Percentiles rank a stretch among this genome's conserved stretches.
Conservation (phyloP, 2,113 vertebrate genomes). For the Etheostoma spectabile region DNA sequence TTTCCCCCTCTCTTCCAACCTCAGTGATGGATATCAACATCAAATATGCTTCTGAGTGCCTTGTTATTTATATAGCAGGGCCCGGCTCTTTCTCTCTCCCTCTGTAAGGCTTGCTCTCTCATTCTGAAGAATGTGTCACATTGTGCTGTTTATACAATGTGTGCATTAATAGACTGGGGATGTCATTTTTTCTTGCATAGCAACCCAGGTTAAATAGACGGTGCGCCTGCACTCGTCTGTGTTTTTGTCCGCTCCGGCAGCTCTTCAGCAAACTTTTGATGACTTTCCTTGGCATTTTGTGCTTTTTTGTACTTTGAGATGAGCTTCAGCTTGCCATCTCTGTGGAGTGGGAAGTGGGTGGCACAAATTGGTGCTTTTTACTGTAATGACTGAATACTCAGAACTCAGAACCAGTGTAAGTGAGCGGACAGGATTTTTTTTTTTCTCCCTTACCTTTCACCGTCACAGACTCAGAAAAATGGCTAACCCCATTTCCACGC, state of each 20-base stretch:
- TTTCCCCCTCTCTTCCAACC: constrained; percentile 83
- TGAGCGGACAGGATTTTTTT: constrained; percentile 46
- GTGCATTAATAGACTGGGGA: constrained; percentile 94
- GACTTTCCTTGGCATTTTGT: constrained; percentile 75
- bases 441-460: constrained; percentile 32
- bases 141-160: constrained; percentile 99
- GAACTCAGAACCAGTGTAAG: constrained; percentile 49
- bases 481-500: constrained; percentile 60
- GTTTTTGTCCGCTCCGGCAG: constrained; percentile 78
- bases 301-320: constrained; percentile 65
- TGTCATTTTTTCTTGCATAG: constrained; percentile 96
- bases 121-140: constrained; percentile 98
- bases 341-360: constrained; percentile 69
- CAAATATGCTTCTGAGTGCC: constrained; percentile 99
- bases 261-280: constrained; percentile 83
- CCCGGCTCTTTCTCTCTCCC: constrained; percentile 81
- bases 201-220: constrained; percentile 94
- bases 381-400: constrained; percentile 77
- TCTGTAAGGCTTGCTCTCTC: constrained; percentile 72
- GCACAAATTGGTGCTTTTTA: constrained; percentile 79
- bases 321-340: constrained; percentile 67
- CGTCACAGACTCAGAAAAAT: constrained; percentile 49
- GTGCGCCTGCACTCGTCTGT: constrained; percentile 46
- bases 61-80: constrained; percentile 95
- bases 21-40: constrained; percentile 99